Percentiles rank a stretch among this genome's conserved stretches.
These are phyloP conservation scores for Halocynthia roretzi DNA, from an alignment of 23 tunicate genomes.

Conservation along the genomic window DNA sequence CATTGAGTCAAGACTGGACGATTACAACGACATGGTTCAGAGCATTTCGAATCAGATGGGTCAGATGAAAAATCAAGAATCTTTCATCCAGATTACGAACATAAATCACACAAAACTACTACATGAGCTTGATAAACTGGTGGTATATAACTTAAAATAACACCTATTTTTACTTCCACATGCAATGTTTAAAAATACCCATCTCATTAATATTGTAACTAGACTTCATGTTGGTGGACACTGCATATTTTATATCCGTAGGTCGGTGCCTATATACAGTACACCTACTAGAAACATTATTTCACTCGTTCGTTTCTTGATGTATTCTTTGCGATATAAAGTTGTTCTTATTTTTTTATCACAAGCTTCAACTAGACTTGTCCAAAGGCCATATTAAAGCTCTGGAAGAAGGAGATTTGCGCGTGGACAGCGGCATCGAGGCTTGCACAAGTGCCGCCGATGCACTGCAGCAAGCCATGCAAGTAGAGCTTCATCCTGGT, in stretches of 20 bases:
- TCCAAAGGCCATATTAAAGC: conserved; percentile 95
- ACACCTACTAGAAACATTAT: neutral
- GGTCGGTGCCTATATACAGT: no score
- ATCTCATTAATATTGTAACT: no score
- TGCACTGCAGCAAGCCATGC: conserved; percentile 86
- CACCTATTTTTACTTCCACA: neutral
- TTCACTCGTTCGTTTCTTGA: neutral
- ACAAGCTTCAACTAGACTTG: conserved; percentile 78
- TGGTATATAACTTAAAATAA: conserved; percentile 38
- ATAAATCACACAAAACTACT: conserved; percentile 65
- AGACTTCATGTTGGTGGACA: no score
- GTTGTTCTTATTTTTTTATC: neutral
- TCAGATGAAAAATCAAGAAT: conserved; percentile 94
- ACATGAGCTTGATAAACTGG: conserved; percentile 68
- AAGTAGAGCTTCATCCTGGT: conserved; percentile 92
- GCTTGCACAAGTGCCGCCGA: conserved; percentile 95
- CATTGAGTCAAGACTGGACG: conserved; percentile 65
- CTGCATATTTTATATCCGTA: no score
- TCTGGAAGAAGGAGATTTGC: conserved; percentile 65
- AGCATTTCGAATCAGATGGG: conserved; percentile 88
- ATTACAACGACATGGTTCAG: conserved; percentile 83
- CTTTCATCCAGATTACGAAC: conserved; percentile 95
- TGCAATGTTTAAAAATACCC: neutral
- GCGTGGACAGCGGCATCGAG: conserved; percentile 77
- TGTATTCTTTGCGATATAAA: neutral